Evolutionary conservation across 2,797 vertebrate species (phyloP).

Genomic region (Masticophis lateralis): DNA sequence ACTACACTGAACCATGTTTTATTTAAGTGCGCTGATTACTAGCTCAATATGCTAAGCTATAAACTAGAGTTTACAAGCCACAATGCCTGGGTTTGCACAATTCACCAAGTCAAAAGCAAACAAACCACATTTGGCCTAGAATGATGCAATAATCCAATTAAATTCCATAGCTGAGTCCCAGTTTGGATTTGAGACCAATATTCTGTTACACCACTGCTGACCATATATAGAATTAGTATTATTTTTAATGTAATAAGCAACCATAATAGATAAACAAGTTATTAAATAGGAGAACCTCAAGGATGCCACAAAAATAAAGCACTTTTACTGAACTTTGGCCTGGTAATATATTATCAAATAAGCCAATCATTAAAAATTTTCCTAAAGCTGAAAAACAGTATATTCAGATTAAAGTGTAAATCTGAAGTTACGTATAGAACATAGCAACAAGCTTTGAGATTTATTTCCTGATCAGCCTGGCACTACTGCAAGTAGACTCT

Average conservation of each 20-base stretch:
- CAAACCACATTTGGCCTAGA: background rate
- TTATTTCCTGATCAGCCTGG: background rate
- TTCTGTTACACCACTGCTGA: background rate
- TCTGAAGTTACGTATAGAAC: background rate
- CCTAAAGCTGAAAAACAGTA: background rate
- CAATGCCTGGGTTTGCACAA: background rate
- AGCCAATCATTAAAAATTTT: background rate
- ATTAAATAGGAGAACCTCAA: background rate
- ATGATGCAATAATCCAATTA: background rate
- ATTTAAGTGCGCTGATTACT: background rate
- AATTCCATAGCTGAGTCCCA: background rate
- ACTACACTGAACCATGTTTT: background rate
- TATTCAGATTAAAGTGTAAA: background rate
- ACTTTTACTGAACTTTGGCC: background rate
- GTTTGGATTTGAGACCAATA: background rate
- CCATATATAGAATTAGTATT: background rate
- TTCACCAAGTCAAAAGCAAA: background rate
- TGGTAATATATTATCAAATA: background rate
- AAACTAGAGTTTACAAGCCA: background rate
- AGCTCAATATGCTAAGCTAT: background rate
- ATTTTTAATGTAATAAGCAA: background rate
- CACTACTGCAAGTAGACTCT: background rate
- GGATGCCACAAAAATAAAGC: background rate
- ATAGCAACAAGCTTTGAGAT: background rate
- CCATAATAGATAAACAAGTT: background rate